Evolutionary conservation across 2,797 vertebrate genomes (phyloP), one percentile per base, ranked within the genome.

Genomic region (Heliangelus exortis): DNA sequence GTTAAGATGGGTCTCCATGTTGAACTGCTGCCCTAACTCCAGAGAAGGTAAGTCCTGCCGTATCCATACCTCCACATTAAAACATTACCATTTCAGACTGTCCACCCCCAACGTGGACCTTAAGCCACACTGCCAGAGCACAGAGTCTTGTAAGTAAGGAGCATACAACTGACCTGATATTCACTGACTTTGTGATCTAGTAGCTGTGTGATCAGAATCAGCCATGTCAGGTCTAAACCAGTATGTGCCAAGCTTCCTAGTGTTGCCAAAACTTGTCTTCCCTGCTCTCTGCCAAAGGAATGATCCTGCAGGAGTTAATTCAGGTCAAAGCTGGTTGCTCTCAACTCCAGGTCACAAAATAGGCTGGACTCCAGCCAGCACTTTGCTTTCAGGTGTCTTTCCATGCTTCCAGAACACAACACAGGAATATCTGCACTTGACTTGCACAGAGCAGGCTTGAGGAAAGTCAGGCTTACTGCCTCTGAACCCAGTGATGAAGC

Each of bases 401-500:
- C 67, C 61, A 53, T 10, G 6, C 18, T 67, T 83, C 20, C 68
- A 87, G 65, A 43, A 72, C 61, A 67, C 1, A 6, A 67, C 10
- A 53, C 5, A 69, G 63, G 22, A 84, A 39, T 23, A 83, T 6
- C 21, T 16, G 6, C 36, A 39, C 25, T 45, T 36, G 22, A 47
- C 7, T 33, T 31, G 29, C 62, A 65, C 2, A 8, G 13, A 65
- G 22, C 10, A 75, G 33, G n/a, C 36, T 20, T 48, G 14, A 45
- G 26, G 81, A 87, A 68, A 84, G 54, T 50, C 73, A 75, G 18
- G 33, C 33, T 50, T 39, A 10, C 29, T 3, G n/a, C 54, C 71
- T 66, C 50, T 41, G 25, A 74, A 61, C 15, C 36, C 69, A 9
- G 10, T 0, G 1, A 25, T 3, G n/a, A 6, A 57, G 31, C 0